A percentile compares a stretch with the other conserved stretches of the same genome.
Evolutionary conservation across 2,888 invertebrate species (phyloP).

Genomic region (Gandaritis pyraliata): DNA sequence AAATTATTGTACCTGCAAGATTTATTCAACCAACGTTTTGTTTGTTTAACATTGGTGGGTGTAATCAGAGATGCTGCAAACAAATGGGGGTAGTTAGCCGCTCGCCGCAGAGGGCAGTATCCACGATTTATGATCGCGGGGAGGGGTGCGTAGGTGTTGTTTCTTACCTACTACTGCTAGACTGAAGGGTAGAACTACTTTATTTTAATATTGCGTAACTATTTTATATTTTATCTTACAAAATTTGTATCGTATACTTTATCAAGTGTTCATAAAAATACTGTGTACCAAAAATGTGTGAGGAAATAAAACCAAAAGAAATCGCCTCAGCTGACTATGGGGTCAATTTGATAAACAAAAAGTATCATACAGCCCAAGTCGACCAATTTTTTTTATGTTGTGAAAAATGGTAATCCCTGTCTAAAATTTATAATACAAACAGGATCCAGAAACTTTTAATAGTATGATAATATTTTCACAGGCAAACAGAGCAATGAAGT

Average conservation of each 20-base stretch:
- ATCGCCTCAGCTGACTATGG: too few relatives aligned
- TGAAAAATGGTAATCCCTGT: too few relatives aligned
- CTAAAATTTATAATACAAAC: constrained; percentile 14
- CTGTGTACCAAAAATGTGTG: too few relatives aligned
- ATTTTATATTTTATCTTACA: not conserved
- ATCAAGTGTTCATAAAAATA: too few relatives aligned
- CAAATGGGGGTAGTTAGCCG: constrained; percentile 78
- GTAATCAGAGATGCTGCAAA: constrained; percentile 76
- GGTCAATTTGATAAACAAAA: too few relatives aligned
- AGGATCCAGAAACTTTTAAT: constrained; percentile 17
- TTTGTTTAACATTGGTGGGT: constrained; percentile 36
- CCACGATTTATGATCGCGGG: constrained; percentile 71
- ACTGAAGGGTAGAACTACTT: not conserved
- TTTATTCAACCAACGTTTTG: constrained; percentile 21
- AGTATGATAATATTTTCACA: constrained; percentile 18
- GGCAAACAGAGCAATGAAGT: constrained; percentile 23
- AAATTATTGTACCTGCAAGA: constrained; percentile 22
- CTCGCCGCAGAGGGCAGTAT: constrained; percentile 78
- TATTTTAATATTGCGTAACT: not conserved
- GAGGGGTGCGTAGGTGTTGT: constrained; percentile 46
- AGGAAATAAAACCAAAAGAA: too few relatives aligned
- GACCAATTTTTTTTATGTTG: too few relatives aligned
- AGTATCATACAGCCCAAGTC: too few relatives aligned
- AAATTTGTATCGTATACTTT: too few relatives aligned
- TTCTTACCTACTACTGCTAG: constrained; percentile 37